Conservation (phyloP, 2,113 vertebrate genomes). For the Cnemophilus loriae region DNA sequence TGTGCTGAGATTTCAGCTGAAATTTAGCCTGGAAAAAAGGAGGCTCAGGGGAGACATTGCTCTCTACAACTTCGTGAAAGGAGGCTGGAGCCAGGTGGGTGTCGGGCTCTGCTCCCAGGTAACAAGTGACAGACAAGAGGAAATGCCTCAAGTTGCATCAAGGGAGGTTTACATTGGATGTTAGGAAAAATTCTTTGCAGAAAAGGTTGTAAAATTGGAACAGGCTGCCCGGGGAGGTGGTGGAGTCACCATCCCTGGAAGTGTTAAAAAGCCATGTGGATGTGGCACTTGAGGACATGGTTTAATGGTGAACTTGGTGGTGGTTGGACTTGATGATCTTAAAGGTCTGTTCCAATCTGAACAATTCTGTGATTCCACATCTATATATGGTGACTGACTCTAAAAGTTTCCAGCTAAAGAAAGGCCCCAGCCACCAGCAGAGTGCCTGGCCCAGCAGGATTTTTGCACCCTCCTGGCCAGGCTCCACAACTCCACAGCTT, state of each 20-base stretch:
- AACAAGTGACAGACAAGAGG: not conserved
- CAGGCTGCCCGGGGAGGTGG: not conserved
- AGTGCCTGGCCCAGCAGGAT: not conserved
- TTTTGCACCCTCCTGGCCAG: not conserved
- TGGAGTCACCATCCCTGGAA: not conserved
- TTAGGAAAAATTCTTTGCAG: not conserved
- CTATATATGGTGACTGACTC: not conserved
- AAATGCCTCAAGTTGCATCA: not conserved
- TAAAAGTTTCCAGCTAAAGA: not conserved
- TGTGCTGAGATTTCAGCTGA: not conserved
- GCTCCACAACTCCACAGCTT: not conserved
- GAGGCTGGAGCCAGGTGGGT: not conserved
- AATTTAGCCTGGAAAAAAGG: not conserved
- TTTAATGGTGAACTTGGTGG: not conserved
- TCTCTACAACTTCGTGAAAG: not conserved
- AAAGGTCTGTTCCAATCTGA: not conserved
- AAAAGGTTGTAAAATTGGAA: not conserved
- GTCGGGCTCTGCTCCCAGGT: not conserved
- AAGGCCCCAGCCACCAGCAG: not conserved
- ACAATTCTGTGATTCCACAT: not conserved
- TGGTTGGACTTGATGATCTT: not conserved
- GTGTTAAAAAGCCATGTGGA: not conserved
- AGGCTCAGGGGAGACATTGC: not conserved
- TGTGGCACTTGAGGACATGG: not conserved
- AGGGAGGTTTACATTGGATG: not conserved